These are phyloP conservation scores for Tetraneura akinire DNA, from an alignment of 1,140 invertebrate species.

Conservation along the genomic window DNA sequence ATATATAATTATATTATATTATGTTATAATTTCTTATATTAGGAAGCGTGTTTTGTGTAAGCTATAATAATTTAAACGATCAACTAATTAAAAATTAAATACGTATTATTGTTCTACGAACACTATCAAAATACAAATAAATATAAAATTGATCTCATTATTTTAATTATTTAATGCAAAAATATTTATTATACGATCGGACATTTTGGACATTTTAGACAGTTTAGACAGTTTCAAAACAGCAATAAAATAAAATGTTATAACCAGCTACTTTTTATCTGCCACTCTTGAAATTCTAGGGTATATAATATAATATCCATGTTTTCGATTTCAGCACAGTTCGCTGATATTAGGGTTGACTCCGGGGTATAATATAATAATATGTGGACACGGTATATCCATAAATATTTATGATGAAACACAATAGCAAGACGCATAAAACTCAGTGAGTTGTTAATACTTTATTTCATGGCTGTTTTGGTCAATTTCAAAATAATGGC, in stretches of 20 bases:
- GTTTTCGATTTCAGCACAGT: background rate
- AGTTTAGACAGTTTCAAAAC: background rate
- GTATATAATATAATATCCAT: background rate
- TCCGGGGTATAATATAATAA: slow-evolving; percentile 4
- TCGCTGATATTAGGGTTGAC: background rate
- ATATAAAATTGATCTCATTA: no score
- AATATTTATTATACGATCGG: no score
- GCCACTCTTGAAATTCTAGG: background rate
- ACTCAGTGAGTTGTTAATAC: background rate
- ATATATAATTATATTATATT: no score
- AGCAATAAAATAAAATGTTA: background rate
- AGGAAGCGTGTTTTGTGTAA: no score
- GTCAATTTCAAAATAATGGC: background rate
- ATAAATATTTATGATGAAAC: slow-evolving; percentile 13
- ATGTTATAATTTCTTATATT: no score
- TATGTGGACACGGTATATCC: background rate
- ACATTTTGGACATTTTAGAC: no score
- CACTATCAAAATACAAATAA: no score
- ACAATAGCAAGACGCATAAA: background rate
- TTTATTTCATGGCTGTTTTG: background rate
- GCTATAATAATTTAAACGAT: no score
- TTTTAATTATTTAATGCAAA: no score
- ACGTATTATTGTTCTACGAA: no score
- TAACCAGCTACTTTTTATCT: background rate
- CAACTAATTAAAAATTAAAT: no score